These are phyloP conservation scores for Brachionus koreanus DNA, from an alignment of 1,140 invertebrate species.

Conservation along the genomic window DNA sequence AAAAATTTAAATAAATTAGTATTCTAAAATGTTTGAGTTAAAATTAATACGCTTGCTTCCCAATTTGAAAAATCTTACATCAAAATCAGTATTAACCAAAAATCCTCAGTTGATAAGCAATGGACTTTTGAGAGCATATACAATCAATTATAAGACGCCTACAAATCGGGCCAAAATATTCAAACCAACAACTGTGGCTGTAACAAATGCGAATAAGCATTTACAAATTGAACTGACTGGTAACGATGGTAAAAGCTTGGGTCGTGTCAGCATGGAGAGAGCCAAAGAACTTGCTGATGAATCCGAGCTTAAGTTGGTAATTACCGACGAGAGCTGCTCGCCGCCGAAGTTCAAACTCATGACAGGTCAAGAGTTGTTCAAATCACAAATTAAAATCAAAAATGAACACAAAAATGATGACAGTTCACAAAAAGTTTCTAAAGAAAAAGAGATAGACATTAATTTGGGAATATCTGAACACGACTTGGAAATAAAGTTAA, in stretches of 20 bases:
- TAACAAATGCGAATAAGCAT: constrained; percentile 40
- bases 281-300: constrained; percentile 14
- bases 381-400: constrained; percentile 7
- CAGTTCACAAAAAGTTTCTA: neutral
- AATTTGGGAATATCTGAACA: constrained; percentile 37
- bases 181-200: constrained; percentile 31
- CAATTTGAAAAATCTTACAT: neutral
- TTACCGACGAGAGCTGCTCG: constrained; percentile 5
- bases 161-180: constrained; percentile 21
- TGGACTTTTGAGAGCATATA: neutral
- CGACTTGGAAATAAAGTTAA: constrained; percentile 37
- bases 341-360: constrained; percentile 40
- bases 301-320: constrained; percentile 11
- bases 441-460: constrained; percentile 37
- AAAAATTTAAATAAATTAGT: too few relatives aligned
- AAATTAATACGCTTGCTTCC: neutral
- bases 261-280: neutral
- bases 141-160: constrained; percentile 32
- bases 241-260: neutral
- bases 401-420: neutral
- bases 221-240: neutral
- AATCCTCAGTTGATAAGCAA: neutral
- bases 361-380: constrained; percentile 38
- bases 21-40: neutral
- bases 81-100: neutral